Evolutionary conservation across 1,140 invertebrate species (phyloP), one percentile per base, ranked within the genome.

Genomic region (Zaprionus gabonicus): DNA sequence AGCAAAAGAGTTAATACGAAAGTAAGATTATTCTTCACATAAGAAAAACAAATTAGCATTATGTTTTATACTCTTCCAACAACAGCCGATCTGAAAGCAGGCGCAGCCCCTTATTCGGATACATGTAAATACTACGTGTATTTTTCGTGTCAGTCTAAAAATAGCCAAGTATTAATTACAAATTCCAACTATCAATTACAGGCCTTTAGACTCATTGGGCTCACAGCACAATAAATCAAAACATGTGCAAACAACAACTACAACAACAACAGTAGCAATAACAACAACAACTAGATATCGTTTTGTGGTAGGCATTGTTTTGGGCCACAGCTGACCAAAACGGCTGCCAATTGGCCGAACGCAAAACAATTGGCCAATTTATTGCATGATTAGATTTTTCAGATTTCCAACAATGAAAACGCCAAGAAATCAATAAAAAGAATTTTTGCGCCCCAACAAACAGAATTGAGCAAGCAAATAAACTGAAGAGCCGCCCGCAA

Each of bases 381-480:
- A 90, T 91, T 76, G 85, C 85, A 91, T 90, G 85, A 90, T 90
- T 90, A 90, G 86, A 91, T 90, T 82, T 85, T 85, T 71, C 49
- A 60, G 60, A 78, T 76, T 76, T 76, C 27, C 65, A 66, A 57
- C 41, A 53, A n/a, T 71, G 44, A 63, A 60, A 51, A 84, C 60
- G 64, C 49, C 46, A 44, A 58, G 62, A 86, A 90, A 88, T 88
- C 85, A 91, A 88, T 85, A 82, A 82, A 80, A 68, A 81, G 59
- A 70, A 75, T 73, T 75, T 86, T 71, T 71, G 12, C 67, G 69
- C 74, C 81, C 62, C 62, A 78, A 25, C 46, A 55, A 77, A 81
- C 73, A 55, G 71, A 85, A 85, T 84, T 85, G 78, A 85, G 78
- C 74, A 81, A 78, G 80, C 78, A 85, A 81, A 73, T 68, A 85